phyloP scores from a whole-genome alignment of 2,888 invertebrate genomes.

The Tholera decimalis region DNA sequence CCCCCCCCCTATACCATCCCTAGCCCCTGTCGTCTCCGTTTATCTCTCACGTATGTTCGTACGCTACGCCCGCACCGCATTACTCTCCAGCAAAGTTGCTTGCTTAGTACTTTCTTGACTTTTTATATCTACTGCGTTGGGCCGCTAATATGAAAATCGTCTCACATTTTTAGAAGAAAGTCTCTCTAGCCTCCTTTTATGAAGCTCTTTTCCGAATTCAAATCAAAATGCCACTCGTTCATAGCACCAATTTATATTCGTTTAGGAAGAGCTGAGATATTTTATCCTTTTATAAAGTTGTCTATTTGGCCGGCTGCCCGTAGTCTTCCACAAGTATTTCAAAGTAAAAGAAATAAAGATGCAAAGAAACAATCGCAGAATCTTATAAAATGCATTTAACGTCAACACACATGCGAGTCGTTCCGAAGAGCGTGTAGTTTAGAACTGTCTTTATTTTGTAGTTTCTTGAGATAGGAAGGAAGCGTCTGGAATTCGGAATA shows the following conservation, averaged over 20 bases:
- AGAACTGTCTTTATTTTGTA: slow-evolving; percentile 81
- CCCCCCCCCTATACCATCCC: slow-evolving; percentile 63
- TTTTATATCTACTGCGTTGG: slow-evolving; percentile 73
- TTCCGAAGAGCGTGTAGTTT: slow-evolving; percentile 77
- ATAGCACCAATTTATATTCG: slow-evolving; percentile 77
- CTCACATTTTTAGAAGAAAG: slow-evolving; percentile 49
- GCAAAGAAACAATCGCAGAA: slow-evolving; percentile 84
- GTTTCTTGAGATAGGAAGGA: slow-evolving; percentile 66
- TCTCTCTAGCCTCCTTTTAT: slow-evolving; percentile 46
- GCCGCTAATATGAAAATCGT: slow-evolving; percentile 61
- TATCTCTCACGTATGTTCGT: slow-evolving; percentile 87
- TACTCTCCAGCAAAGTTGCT: slow-evolving; percentile 76
- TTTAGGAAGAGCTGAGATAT: slow-evolving; percentile 78
- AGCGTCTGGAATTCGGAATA: slow-evolving; percentile 75
- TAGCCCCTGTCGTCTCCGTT: slow-evolving; percentile 81
- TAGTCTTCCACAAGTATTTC: slow-evolving; percentile 80
- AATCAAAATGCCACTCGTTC: slow-evolving; percentile 68
- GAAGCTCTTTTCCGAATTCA: slow-evolving; percentile 56
- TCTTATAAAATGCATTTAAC: slow-evolving; percentile 88
- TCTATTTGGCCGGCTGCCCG: slow-evolving; percentile 87
- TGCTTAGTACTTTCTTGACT: slow-evolving; percentile 74
- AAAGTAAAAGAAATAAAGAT: slow-evolving; percentile 83
- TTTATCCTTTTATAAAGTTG: slow-evolving; percentile 83
- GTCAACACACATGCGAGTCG: slow-evolving; percentile 83
- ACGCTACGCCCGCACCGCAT: slow-evolving; percentile 78